These are phyloP conservation scores for Oscheius myriophilus DNA, from an alignment of 2,888 invertebrate species.

Conservation along the genomic window DNA sequence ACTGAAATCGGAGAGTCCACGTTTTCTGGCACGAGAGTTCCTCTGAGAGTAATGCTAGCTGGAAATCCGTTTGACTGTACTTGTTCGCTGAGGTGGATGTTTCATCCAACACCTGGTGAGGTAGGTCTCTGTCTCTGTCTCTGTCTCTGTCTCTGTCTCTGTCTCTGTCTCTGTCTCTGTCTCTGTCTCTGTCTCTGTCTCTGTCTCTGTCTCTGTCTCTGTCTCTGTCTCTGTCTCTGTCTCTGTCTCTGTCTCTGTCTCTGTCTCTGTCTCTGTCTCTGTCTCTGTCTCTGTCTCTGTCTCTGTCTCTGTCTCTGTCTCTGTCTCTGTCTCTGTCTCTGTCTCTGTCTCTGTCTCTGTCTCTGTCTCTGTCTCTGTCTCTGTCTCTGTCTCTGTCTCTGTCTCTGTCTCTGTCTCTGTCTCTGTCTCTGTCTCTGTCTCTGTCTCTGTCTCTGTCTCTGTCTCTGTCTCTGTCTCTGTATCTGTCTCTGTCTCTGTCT, in stretches of 20 bases:
- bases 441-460: not conserved
- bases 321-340: too few species aligned
- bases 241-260: not conserved
- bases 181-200: not conserved
- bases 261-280: not conserved
- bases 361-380: too few species aligned
- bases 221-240: not conserved
- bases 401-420: too few species aligned
- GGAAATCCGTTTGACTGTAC: conserved; percentile 45
- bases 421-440: not conserved
- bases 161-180: not conserved
- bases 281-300: not conserved
- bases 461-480: too few species aligned
- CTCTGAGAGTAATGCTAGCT: conserved; percentile 38
- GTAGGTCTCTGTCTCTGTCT: not conserved
- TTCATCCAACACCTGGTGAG: conserved; percentile 28
- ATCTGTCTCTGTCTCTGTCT: not conserved
- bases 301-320: not conserved
- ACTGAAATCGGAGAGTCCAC: conserved; percentile 39
- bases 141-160: not conserved
- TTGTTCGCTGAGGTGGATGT: conserved; percentile 44
- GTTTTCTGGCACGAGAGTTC: conserved; percentile 34
- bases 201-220: not conserved
- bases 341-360: not conserved
- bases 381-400: not conserved